Base-by-base conservation (phyloP, 2,113 vertebrate species). In the Micromys minutus region DNA sequence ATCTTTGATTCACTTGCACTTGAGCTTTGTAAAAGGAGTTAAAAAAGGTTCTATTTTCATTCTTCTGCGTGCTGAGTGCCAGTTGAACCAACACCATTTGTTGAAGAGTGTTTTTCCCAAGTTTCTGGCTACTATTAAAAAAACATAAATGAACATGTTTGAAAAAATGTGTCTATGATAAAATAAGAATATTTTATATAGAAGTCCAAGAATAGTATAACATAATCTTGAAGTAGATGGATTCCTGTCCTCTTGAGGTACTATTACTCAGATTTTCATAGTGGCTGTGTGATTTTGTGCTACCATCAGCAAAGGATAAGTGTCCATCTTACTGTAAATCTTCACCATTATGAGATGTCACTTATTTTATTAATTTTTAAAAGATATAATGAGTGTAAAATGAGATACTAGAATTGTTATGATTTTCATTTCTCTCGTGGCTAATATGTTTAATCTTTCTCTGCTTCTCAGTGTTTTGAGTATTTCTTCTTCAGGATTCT, bases 21-120 rank as follows among this genome's bases (percentile, higher is more conserved):
- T n/a, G n/a, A n/a, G n/a, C n/a, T n/a, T n/a, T n/a, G n/a, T n/a
- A n/a, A n/a, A n/a, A n/a, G n/a, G n/a, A n/a, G n/a, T n/a, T n/a
- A n/a, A n/a, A n/a, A n/a, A n/a, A n/a, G n/a, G n/a, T n/a, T n/a
- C n/a, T n/a, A n/a, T n/a, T n/a, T n/a, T n/a, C n/a, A n/a, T n/a
- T n/a, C n/a, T n/a, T n/a, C n/a, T n/a, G n/a, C n/a, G n/a, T n/a
- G n/a, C n/a, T n/a, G n/a, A n/a, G n/a, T n/a, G n/a, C n/a, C n/a
- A n/a, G n/a, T n/a, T n/a, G n/a, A n/a, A n/a, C n/a, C n/a, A n/a
- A n/a, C n/a, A n/a, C n/a, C n/a, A n/a, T n/a, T n/a, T n/a, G n/a
- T n/a, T n/a, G n/a, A n/a, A n/a, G n/a, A n/a, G n/a, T 5, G 34
- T 67, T 34, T 31, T 7, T 5, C 2, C 19, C 11, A 5, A 11